A percentile compares a stretch with the other conserved stretches of the same genome.
These are phyloP conservation scores for Acipenser ruthenus DNA, from an alignment of 2,797 vertebrate species.

Conservation along the genomic window DNA sequence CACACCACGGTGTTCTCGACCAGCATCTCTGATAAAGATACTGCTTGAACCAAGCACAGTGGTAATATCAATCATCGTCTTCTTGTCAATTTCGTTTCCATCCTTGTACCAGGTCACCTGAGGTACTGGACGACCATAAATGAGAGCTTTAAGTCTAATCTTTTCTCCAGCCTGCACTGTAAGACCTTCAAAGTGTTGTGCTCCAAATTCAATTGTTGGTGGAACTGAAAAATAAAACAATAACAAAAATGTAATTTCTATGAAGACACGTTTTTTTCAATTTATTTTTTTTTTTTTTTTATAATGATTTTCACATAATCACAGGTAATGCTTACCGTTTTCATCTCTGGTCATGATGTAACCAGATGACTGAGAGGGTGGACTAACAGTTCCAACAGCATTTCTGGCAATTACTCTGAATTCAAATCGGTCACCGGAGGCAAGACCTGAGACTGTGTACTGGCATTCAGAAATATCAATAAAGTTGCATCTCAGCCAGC, in stretches of 20 bases:
- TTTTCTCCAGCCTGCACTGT: constrained; percentile 88
- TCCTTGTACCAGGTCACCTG: constrained; percentile 86
- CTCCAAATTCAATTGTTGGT: constrained; percentile 90
- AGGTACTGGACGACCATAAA: constrained; percentile 84
- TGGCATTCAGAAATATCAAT: constrained; percentile 82
- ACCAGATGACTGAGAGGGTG: constrained; percentile 95
- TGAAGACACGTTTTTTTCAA: too few relatives aligned
- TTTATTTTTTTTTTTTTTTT: neutral
- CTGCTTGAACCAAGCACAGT: constrained; percentile 78
- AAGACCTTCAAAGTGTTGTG: constrained; percentile 91
- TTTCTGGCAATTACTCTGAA: constrained; percentile 96
- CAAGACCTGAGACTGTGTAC: constrained; percentile 83
- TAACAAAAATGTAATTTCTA: constrained; percentile 1
- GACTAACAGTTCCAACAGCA: constrained; percentile 90
- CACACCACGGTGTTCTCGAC: constrained; percentile 80
- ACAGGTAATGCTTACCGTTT: constrained; percentile 66
- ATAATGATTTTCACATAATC: constrained; percentile 9
- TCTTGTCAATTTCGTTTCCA: constrained; percentile 79
- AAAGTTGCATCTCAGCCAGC: constrained; percentile 94
- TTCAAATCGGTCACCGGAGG: constrained; percentile 87
- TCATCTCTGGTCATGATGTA: constrained; percentile 91
- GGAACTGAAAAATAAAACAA: constrained; percentile 55
- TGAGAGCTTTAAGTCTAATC: constrained; percentile 79
- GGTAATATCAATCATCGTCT: constrained; percentile 78
- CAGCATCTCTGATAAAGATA: constrained; percentile 83